phyloP scores from a whole-genome alignment of 2,888 invertebrate species.

The Tridacna gigas region DNA sequence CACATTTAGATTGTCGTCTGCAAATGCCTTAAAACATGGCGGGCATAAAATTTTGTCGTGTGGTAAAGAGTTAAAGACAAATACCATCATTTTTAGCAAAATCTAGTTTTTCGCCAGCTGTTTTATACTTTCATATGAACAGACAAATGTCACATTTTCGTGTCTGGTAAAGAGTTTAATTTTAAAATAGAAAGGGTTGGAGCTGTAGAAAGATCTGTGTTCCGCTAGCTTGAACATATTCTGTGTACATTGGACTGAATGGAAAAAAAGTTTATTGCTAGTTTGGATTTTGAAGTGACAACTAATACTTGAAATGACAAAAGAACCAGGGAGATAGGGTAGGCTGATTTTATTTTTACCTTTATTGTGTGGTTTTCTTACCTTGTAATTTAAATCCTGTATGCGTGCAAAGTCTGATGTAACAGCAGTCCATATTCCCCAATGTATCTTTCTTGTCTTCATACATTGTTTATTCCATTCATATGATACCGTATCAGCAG shows the following conservation, averaged over 20 bases:
- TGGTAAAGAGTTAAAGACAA: too few species aligned
- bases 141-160: too few species aligned
- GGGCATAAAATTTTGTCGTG: too few species aligned
- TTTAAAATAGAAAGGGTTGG: too few species aligned
- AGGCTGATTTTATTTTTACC: slow-evolving; percentile 12
- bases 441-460: not conserved
- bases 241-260: slow-evolving; percentile 15
- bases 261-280: slow-evolving; percentile 15
- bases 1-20: too few species aligned
- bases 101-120: too few species aligned
- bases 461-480: too few species aligned
- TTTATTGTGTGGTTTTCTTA: not conserved
- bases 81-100: too few species aligned
- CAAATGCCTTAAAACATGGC: too few species aligned
- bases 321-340: not conserved
- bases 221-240: slow-evolving; percentile 28
- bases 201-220: not conserved
- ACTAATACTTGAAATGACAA: slow-evolving; percentile 11
- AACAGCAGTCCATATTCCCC: not conserved
- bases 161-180: too few species aligned
- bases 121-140: too few species aligned
- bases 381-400: not conserved
- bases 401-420: not conserved
- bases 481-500: too few species aligned
- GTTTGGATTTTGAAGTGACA: slow-evolving; percentile 11